These are phyloP conservation scores for Pagrus major DNA, from an alignment of 2,113 vertebrate species.

Conservation along the genomic window DNA sequence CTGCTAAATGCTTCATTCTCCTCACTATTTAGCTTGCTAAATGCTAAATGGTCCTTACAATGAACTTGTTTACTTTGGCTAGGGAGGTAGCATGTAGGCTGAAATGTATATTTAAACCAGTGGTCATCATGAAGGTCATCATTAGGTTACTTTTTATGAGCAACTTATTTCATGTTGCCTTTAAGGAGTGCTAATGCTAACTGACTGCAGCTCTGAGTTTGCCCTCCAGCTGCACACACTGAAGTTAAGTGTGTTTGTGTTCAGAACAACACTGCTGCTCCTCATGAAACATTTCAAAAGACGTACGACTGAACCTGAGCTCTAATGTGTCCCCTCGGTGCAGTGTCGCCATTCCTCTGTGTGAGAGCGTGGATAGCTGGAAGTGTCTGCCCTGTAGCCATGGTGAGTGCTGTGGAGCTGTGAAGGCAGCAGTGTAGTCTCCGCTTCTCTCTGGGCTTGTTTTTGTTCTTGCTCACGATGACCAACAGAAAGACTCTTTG, in stretches of 20 bases:
- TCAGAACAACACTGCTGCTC: neutral
- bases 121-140: neutral
- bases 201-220: neutral
- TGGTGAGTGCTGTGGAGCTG: constrained; percentile 44
- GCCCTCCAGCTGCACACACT: neutral
- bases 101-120: too few species aligned
- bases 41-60: neutral
- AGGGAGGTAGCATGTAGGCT: too few species aligned
- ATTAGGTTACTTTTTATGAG: too few species aligned
- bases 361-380: constrained; percentile 45
- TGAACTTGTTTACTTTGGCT: neutral
- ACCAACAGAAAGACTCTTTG: constrained; percentile 77
- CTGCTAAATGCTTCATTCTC: neutral
- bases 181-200: neutral
- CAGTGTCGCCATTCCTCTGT: neutral
- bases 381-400: constrained; percentile 46
- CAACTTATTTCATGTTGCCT: neutral
- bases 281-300: constrained; percentile 20
- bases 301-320: constrained; percentile 11
- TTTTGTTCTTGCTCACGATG: constrained; percentile 23
- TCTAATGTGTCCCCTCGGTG: neutral
- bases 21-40: neutral
- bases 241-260: constrained; percentile 20
- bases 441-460: constrained; percentile 18
- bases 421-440: constrained; percentile 46